Percentiles rank a stretch among this genome's conserved stretches.
These are phyloP conservation scores for Folsomia manolachei DNA, from an alignment of 2,888 invertebrate species.

Conservation along the genomic window DNA sequence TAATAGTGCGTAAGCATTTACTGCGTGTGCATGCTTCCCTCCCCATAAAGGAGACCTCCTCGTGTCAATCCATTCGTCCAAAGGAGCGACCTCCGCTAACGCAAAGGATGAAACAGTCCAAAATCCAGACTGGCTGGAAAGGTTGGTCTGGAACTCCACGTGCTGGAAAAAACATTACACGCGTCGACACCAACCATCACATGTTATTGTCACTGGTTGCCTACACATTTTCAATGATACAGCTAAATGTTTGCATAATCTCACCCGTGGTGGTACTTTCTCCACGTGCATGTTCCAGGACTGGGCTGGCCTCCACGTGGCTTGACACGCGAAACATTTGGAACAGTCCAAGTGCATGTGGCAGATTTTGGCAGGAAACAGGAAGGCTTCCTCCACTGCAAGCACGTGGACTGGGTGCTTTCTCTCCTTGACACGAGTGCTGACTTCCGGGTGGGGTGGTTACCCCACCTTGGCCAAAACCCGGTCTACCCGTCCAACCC, in stretches of 20 bases:
- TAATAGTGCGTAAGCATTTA: neutral
- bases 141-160: neutral
- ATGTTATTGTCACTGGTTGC: too few species aligned
- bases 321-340: neutral
- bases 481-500: neutral
- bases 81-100: neutral
- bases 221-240: too few species aligned
- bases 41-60: neutral
- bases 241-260: neutral
- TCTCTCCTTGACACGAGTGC: neutral
- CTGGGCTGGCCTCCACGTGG: neutral
- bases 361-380: neutral
- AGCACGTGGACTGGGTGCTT: neutral
- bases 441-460: neutral
- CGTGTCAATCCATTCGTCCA: constrained; percentile 1
- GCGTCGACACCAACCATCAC: neutral
- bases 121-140: neutral
- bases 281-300: neutral
- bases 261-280: neutral
- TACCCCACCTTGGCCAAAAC: neutral
- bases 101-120: neutral
- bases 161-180: neutral
- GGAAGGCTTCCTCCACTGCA: neutral
- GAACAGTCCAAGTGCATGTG: neutral
- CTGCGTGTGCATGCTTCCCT: neutral